Conservation (phyloP, 2,888 invertebrate genomes). For the Drosophila putrida region DNA sequence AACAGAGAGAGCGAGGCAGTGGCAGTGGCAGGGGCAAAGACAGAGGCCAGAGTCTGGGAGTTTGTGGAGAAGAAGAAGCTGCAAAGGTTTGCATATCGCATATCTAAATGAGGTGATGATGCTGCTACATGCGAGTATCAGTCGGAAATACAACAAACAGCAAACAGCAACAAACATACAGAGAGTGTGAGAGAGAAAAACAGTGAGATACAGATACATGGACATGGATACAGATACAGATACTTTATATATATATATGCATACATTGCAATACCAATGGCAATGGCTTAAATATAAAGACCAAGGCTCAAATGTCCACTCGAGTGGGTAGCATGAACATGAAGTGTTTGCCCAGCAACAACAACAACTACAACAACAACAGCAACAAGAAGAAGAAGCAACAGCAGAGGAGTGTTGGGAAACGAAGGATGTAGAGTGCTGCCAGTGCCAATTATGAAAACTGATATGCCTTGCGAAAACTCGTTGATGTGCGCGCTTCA, state of each 20-base stretch:
- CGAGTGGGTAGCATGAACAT: conserved; percentile 80
- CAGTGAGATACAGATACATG: conserved; percentile 18
- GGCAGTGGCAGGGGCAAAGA: conserved; percentile 14
- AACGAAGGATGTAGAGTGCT: conserved; percentile 54
- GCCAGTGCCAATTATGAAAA: conserved; percentile 81
- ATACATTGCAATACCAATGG: conserved; percentile 38
- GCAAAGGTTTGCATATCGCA: conserved; percentile 75
- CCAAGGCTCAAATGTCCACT: conserved; percentile 78
- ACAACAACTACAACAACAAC: conserved; percentile 40
- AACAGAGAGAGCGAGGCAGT: background rate
- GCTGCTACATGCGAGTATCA: conserved; percentile 76
- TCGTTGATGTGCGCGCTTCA: conserved; percentile 79
- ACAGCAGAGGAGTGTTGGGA: conserved; percentile 17
- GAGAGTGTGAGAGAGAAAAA: conserved; percentile 3
- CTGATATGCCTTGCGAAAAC: conserved; percentile 80
- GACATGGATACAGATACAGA: conserved; percentile 30
- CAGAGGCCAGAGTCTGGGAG: conserved; percentile 21
- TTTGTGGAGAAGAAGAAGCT: conserved; percentile 35
- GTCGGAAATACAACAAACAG: conserved; percentile 69
- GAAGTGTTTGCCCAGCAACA: conserved; percentile 80
- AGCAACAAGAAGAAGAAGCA: conserved; percentile 16
- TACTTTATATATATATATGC: conserved; percentile 40
- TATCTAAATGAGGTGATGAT: conserved; percentile 79
- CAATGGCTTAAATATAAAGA: conserved; percentile 57
- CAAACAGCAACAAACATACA: conserved; percentile 51